A percentile compares a stretch with the other conserved stretches of the same genome.
phyloP scores from a whole-genome alignment of 30 jellyfish, hydroid and myxozoan genomes.

The Morbakka virulenta region DNA sequence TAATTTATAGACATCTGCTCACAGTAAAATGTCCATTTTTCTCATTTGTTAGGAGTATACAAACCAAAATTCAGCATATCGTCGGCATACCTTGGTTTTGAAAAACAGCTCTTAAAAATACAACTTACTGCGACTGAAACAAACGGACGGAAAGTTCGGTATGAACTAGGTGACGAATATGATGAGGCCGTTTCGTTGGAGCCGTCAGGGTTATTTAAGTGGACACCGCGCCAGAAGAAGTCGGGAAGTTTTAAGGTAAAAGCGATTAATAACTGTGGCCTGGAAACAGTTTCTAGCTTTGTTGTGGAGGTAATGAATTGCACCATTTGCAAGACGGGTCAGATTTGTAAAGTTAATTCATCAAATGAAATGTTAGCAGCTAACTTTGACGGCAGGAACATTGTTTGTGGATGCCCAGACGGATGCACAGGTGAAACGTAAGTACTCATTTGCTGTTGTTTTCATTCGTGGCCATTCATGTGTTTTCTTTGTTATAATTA shows the following conservation, averaged over 20 bases:
- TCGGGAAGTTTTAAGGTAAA: slow-evolving; percentile 7
- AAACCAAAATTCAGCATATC: slow-evolving; percentile 45
- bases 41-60: slow-evolving; percentile 37
- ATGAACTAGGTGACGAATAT: slow-evolving; percentile 25
- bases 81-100: slow-evolving; percentile 7
- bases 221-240: slow-evolving; percentile 35
- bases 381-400: slow-evolving; percentile 1
- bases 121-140: slow-evolving; percentile 66
- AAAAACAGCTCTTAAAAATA: slow-evolving; percentile 31
- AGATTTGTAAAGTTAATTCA: no score
- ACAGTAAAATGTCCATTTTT: no score
- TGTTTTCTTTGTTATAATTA: no score
- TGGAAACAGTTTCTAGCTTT: slow-evolving; percentile 6
- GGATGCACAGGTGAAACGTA: slow-evolving; percentile 77
- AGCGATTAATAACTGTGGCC: slow-evolving; percentile 62
- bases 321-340: slow-evolving; percentile 43
- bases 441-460: not conserved
- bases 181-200: slow-evolving; percentile 53
- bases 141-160: slow-evolving; percentile 58
- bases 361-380: slow-evolving; percentile 9
- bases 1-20: no score
- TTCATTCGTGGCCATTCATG: no score
- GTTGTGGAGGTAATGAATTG: slow-evolving; percentile 40
- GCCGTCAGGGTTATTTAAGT: slow-evolving; percentile 37
- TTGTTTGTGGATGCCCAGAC: slow-evolving; percentile 49